Percentiles rank a stretch among this genome's conserved stretches.
Evolutionary conservation across 1,140 invertebrate genomes (phyloP).

Genomic region (Eriosoma lanigerum): DNA sequence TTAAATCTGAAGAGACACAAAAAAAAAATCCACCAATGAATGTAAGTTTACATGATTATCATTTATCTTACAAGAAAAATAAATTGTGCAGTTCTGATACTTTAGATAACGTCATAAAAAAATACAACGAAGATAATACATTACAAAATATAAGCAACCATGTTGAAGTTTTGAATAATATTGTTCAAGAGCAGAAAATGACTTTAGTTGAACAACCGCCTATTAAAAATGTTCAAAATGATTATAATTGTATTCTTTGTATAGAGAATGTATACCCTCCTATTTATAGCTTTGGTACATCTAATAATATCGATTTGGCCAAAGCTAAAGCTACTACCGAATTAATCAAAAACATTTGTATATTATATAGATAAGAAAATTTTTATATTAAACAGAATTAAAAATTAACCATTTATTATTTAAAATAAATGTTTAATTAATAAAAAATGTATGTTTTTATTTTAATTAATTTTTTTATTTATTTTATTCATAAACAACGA

Average conservation of each 20-base stretch:
- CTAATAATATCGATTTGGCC: not conserved
- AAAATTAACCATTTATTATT: too few species aligned
- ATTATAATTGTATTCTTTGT: not conserved
- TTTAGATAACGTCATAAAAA: not conserved
- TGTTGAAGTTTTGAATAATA: not conserved
- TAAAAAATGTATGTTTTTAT: too few species aligned
- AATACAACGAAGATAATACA: not conserved
- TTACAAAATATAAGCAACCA: not conserved
- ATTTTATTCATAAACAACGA: too few species aligned
- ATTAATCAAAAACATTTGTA: not conserved
- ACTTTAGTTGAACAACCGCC: not conserved
- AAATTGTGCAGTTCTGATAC: not conserved
- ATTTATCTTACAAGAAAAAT: conserved; percentile 10
- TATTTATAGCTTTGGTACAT: not conserved
- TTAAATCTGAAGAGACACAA: not conserved
- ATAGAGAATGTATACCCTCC: conserved; percentile 2
- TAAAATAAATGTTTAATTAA: too few species aligned
- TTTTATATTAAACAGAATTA: too few species aligned
- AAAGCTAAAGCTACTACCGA: not conserved
- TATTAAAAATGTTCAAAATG: too few species aligned
- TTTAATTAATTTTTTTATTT: too few species aligned
- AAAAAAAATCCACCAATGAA: not conserved
- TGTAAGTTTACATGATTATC: not conserved
- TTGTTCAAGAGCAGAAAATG: not conserved
- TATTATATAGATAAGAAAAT: not conserved